phyloP scores from a whole-genome alignment of 2,888 invertebrate species.

The Pterostichus madidus region DNA sequence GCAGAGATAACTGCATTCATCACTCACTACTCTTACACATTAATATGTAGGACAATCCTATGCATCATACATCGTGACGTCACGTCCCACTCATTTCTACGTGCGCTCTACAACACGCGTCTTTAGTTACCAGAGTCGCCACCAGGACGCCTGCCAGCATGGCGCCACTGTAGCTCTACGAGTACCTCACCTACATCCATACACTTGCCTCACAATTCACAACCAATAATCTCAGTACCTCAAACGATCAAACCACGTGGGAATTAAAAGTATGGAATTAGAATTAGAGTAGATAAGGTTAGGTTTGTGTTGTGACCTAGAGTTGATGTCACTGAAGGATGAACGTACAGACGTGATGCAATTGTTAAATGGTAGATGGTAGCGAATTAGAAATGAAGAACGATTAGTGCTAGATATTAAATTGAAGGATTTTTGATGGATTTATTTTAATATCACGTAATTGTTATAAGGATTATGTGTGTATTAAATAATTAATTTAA shows the following conservation, averaged over 20 bases:
- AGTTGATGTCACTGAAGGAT: conserved; percentile 38
- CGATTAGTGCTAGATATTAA: not conserved
- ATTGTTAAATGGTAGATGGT: conserved; percentile 10
- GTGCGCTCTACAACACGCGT: conserved; percentile 14
- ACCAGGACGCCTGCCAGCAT: not conserved
- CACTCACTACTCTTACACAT: not conserved
- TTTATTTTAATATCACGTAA: conserved; percentile 24
- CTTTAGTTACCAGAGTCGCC: not conserved
- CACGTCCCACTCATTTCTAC: not conserved
- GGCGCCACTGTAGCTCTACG: conserved; percentile 7
- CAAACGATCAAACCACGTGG: not conserved
- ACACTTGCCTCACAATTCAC: conserved; percentile 15
- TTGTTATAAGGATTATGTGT: conserved; percentile 42
- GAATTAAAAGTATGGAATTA: conserved; percentile 20
- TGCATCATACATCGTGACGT: conserved; percentile 6
- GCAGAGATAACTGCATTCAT: not conserved
- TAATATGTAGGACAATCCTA: not conserved
- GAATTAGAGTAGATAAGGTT: conserved; percentile 38
- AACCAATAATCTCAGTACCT: too few relatives aligned
- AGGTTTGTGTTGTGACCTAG: conserved; percentile 15
- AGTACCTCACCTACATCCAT: conserved; percentile 33
- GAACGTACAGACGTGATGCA: not conserved
- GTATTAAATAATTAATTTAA: not conserved
- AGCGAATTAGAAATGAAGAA: not conserved
- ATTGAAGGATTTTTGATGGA: conserved; percentile 16